Evolutionary conservation across 2,797 vertebrate species (phyloP).

Genomic region (Mareca penelope): DNA sequence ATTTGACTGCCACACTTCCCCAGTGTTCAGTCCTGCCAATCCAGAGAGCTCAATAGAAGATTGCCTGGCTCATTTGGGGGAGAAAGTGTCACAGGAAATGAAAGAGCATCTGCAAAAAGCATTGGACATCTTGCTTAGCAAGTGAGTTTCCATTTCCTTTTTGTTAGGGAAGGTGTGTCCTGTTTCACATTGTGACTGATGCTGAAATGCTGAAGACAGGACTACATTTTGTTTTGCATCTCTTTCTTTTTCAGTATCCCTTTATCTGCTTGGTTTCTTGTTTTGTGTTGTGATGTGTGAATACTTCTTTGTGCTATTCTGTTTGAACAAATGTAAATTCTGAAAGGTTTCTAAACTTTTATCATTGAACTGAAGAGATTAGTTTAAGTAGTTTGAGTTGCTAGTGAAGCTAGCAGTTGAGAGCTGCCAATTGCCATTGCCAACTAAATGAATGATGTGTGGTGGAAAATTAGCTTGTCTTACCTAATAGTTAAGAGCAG

Average conservation of each 20-base stretch:
- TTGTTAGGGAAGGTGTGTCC: neutral
- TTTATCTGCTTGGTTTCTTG: neutral
- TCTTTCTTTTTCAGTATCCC: neutral
- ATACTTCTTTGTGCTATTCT: neutral
- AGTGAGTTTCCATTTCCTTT: conserved; percentile 81
- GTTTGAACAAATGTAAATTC: neutral
- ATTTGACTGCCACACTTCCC: conserved; percentile 88
- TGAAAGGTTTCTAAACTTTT: neutral
- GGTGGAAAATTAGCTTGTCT: neutral
- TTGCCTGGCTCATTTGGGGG: conserved; percentile 86
- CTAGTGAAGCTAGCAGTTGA: neutral
- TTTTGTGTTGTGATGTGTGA: neutral
- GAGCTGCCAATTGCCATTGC: neutral
- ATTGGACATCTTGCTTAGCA: conserved; percentile 83
- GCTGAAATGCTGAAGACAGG: neutral
- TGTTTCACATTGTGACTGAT: neutral
- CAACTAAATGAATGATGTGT: neutral
- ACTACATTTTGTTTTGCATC: neutral
- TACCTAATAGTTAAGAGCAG: neutral
- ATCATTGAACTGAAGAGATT: neutral
- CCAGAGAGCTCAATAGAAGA: conserved; percentile 92
- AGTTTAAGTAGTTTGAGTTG: neutral
- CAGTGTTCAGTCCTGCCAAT: conserved; percentile 89
- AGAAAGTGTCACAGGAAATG: conserved; percentile 82
- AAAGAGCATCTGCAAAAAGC: conserved; percentile 81